phyloP scores from a whole-genome alignment of 2,797 vertebrate species.

The Toxotes lorentzi region DNA sequence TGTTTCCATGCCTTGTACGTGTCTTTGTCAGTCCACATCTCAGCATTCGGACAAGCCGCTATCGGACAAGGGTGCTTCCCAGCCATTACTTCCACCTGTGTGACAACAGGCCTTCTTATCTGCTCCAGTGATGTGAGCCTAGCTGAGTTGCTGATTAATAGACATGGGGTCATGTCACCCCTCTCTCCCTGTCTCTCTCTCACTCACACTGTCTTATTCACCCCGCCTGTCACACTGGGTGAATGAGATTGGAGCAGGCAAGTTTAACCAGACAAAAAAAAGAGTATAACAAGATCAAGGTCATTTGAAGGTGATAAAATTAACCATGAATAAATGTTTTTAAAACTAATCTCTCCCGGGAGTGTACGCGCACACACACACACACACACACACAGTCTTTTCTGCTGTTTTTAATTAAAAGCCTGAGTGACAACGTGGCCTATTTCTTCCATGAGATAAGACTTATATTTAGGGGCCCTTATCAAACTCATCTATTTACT shows the following conservation, averaged over 20 bases:
- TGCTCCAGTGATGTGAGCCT: conserved; percentile 74
- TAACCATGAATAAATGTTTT: conserved; percentile 66
- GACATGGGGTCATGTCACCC: conserved; percentile 71
- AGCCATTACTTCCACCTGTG: conserved; percentile 77
- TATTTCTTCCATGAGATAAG: conserved; percentile 82
- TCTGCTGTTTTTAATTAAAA: conserved; percentile 82
- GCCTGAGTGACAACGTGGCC: conserved; percentile 79
- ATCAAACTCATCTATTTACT: conserved; percentile 83
- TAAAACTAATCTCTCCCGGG: conserved; percentile 59
- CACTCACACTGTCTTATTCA: conserved; percentile 30
- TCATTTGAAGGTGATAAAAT: conserved; percentile 69
- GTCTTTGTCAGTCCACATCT: conserved; percentile 77
- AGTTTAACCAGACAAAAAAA: conserved; percentile 33
- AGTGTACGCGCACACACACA: conserved; percentile 18
- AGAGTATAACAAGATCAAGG: conserved; percentile 54
- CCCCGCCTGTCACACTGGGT: conserved; percentile 33
- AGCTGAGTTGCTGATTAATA: conserved; percentile 82
- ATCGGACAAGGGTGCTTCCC: conserved; percentile 67
- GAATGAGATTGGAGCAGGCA: conserved; percentile 44
- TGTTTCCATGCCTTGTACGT: conserved; percentile 73
- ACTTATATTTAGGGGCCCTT: conserved; percentile 80
- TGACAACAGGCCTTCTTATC: conserved; percentile 83
- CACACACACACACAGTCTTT: conserved; percentile 27
- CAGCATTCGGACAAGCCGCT: conserved; percentile 74
- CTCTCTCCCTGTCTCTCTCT: conserved; percentile 24